phyloP scores from a whole-genome alignment of 2,797 vertebrate species.

The Zalophus californianus region DNA sequence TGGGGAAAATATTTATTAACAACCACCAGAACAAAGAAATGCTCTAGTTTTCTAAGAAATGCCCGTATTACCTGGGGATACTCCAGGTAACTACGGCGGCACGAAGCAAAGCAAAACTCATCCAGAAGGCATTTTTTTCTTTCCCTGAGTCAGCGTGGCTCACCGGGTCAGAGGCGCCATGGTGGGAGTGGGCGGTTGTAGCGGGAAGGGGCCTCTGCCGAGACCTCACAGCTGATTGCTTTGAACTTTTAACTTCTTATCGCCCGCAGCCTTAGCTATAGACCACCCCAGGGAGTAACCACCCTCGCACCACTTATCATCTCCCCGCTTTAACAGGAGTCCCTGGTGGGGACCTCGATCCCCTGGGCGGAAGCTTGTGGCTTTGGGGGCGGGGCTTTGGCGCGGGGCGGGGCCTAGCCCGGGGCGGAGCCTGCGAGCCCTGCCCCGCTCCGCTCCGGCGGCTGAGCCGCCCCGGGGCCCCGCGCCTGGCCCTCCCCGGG shows the following conservation, averaged over 20 bases:
- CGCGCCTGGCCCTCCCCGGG: neutral
- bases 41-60: neutral
- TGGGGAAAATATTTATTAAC: neutral
- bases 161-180: rapidly evolving
- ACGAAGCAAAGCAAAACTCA: neutral
- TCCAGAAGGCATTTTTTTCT: neutral
- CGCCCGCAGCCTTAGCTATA: neutral
- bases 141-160: neutral
- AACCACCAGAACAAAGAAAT: neutral
- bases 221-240: neutral
- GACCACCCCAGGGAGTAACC: neutral
- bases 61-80: neutral
- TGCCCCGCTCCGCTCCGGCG: rapidly evolving
- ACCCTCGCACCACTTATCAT: neutral
- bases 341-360: too few relatives aligned
- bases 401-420: neutral
- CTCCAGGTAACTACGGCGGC: neutral
- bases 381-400: neutral
- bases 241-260: neutral
- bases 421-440: neutral
- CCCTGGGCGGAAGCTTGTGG: rapidly evolving
- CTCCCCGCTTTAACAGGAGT: neutral
- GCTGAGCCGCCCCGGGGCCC: rapidly evolving
- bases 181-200: rapidly evolving
- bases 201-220: too few relatives aligned